Conservation (phyloP, 1,140 invertebrate species). For the Drosophila arawakana region DNA sequence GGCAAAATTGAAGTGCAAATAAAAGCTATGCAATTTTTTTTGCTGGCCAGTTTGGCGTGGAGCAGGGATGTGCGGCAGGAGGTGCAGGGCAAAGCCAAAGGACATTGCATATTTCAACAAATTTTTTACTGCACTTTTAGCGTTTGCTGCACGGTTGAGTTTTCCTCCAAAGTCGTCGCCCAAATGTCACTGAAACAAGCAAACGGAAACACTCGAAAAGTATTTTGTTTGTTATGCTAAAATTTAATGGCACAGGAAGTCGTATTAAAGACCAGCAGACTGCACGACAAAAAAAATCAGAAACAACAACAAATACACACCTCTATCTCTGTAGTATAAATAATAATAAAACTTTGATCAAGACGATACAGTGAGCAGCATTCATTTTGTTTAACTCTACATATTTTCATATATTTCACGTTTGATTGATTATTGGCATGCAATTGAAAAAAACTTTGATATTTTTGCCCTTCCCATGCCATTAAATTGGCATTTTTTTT, state of each 20-base stretch:
- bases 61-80: too few species aligned
- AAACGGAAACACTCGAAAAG: slow-evolving; percentile 77
- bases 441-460: slow-evolving; percentile 38
- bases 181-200: slow-evolving; percentile 79
- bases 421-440: slow-evolving; percentile 76
- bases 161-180: slow-evolving; percentile 19
- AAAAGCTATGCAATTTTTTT: slow-evolving; percentile 70
- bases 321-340: slow-evolving; percentile 22
- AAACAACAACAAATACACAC: slow-evolving; percentile 27
- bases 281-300: slow-evolving; percentile 30
- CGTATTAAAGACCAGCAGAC: slow-evolving; percentile 64
- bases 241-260: slow-evolving; percentile 79
- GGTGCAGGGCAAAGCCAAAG: not conserved
- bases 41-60: not conserved
- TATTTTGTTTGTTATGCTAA: slow-evolving; percentile 82
- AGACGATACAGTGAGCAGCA: slow-evolving; percentile 3
- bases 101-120: slow-evolving; percentile 55
- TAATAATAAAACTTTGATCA: slow-evolving; percentile 25
- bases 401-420: slow-evolving; percentile 76
- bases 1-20: slow-evolving; percentile 81
- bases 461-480: slow-evolving; percentile 1
- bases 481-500: slow-evolving; percentile 29
- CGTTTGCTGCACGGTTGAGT: slow-evolving; percentile 35
- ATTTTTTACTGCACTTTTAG: slow-evolving; percentile 77
- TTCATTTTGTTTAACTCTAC: slow-evolving; percentile 48